Conservation (phyloP, 2,888 invertebrate species). For the Ceramica pisi region DNA sequence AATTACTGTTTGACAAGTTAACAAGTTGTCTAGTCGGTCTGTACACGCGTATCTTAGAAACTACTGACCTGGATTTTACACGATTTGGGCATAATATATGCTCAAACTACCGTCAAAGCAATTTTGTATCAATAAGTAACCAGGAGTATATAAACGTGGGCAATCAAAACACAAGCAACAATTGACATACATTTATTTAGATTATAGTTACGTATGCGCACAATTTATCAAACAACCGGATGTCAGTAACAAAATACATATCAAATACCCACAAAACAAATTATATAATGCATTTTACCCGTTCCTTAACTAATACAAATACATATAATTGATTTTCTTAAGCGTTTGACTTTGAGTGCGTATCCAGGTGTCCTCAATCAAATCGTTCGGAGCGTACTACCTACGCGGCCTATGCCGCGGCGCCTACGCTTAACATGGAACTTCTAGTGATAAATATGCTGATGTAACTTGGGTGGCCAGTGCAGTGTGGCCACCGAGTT, state of each 20-base stretch:
- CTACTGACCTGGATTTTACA: not conserved
- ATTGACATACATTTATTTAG: conserved; percentile 54
- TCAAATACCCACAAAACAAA: conserved; percentile 55
- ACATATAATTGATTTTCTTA: conserved; percentile 68
- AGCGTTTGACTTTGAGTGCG: conserved; percentile 83
- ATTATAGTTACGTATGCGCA: conserved; percentile 51
- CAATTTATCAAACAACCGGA: conserved; percentile 65
- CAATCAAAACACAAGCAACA: conserved; percentile 24
- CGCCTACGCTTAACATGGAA: conserved; percentile 40
- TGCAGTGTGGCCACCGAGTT: conserved; percentile 11
- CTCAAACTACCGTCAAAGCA: no score
- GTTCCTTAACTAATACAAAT: conserved; percentile 75
- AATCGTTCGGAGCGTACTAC: conserved; percentile 30
- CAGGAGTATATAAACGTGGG: not conserved
- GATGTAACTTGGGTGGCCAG: conserved; percentile 59
- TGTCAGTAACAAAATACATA: conserved; percentile 69
- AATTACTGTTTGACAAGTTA: conserved; percentile 26
- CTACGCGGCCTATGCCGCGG: conserved; percentile 43
- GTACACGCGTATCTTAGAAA: not conserved
- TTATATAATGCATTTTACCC: conserved; percentile 62
- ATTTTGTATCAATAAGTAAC: no score
- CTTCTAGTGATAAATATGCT: conserved; percentile 60
- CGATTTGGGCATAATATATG: not conserved
- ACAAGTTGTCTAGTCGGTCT: not conserved
- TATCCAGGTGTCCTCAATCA: conserved; percentile 77